Evolutionary conservation across 2,113 vertebrate genomes (phyloP), one percentile per base, ranked within the genome.

Genomic region (Periophthalmus modestus): DNA sequence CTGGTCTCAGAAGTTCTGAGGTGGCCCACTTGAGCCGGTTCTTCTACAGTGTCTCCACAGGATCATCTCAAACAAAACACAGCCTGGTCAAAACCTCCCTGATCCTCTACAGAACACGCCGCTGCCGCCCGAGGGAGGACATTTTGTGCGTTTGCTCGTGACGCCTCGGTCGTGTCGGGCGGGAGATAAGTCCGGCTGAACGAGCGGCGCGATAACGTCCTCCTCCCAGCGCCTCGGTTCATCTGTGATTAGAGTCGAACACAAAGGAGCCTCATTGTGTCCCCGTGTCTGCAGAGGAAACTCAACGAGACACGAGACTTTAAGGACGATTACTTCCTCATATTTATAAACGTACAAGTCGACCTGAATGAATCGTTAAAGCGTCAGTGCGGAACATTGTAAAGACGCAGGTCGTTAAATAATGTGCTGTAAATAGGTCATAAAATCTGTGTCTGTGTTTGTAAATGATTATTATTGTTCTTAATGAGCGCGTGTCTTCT

Each of bases 111-210:
- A 21, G 81, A 55, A 70, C 83, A 78, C 85, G 77, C 68, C 12
- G 19, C 71, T 62, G 18, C 65, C 23, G 81, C 81, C 82, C 15
- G 68, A 82, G 75, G 74, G 74, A 67, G 70, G 69, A 78, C 74
- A 83, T 87, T 81, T 65, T 82, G 65, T 80, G 84, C 76, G 69
- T 18, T 76, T 63, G 46, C 73, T n/a, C 54, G 78, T 21, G 16
- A 63, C 75, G 69, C 72, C 75, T 68, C 74, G 1, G 78, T 74
- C 82, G 71, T 28, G 84, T 77, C 81, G 78, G 73, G 82, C 82
- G 77, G 73, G 57, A 85, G 83, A 90, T 84, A 78, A 90, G 87
- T 82, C 88, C 85, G 79, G 52, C n/a, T n/a, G n/a, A n/a, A n/a
- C 1, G 85, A 87, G 82, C 81, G 14, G 39, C 65, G 77, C 71